Conservation (phyloP, 2,797 vertebrate genomes). For the Fistularia commersonii region DNA sequence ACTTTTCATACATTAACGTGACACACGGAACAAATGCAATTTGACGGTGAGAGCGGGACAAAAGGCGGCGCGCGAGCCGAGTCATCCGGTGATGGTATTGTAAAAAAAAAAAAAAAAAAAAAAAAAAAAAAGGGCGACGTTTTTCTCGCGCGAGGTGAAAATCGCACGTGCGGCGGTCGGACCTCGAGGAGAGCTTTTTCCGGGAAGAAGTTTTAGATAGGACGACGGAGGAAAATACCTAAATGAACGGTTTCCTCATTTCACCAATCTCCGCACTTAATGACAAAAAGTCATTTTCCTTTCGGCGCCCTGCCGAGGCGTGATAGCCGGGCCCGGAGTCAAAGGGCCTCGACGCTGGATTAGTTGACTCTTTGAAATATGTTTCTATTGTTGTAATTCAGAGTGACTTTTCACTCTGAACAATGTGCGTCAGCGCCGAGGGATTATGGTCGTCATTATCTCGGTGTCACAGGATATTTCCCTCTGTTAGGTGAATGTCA, state of each 20-base stretch:
- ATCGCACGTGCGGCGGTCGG: conserved; percentile 32
- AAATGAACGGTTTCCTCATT: conserved; percentile 1
- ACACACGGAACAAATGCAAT: conserved; percentile 77
- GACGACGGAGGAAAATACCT: background rate
- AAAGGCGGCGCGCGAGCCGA: conserved; percentile 46
- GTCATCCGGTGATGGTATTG: conserved; percentile 38
- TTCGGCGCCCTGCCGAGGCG: conserved; percentile 10
- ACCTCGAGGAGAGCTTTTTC: too few relatives aligned
- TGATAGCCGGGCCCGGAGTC: conserved; percentile 13
- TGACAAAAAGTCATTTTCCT: conserved; percentile 1
- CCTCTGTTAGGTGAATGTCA: conserved; percentile 6
- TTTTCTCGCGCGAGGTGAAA: conserved; percentile 50
- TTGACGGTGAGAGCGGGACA: conserved; percentile 48
- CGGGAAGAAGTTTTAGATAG: too few relatives aligned
- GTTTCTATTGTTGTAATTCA: conserved; percentile 23
- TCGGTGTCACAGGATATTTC: conserved; percentile 6
- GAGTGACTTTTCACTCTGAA: conserved; percentile 3
- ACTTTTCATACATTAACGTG: conserved; percentile 74
- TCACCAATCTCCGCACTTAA: background rate
- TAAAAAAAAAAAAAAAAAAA: too few relatives aligned
- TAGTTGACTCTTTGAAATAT: conserved; percentile 17
- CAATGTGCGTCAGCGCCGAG: conserved; percentile 12
- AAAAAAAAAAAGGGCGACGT: conserved; percentile 45
- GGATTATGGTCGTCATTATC: conserved; percentile 9
- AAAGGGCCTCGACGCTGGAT: conserved; percentile 30